Base-by-base conservation (phyloP, 2,113 vertebrate genomes). In the Atractosteus spatula region DNA sequence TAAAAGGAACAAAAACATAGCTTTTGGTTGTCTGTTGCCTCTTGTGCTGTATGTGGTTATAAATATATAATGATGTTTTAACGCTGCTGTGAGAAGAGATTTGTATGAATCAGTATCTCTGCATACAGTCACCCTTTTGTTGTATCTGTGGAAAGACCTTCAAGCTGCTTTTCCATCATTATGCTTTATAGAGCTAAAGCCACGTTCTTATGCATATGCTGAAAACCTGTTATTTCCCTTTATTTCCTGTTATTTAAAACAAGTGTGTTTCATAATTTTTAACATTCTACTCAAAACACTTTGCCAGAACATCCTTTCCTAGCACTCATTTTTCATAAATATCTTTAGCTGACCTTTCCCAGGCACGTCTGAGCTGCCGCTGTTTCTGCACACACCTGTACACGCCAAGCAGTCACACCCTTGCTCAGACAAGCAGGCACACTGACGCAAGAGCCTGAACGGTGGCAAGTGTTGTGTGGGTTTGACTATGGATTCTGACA, bases 11-110 rank as follows among this genome's bases (percentile, higher is more conserved):
- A 76, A 83, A 82, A 77, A 61, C 64, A 79, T 81, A 81, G 78
- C 66, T 70, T 74, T 82, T 81, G 86, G 84, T 82, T 86, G 81
- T 78, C 80, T 75, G 81, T 75, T 86, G 83, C 82, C 64, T 83
- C 79, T 77, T 82, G 76, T 75, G 68, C 75, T 82, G 75, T 89
- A 82, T 85, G 85, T 78, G 78, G 81, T 87, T 87, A 89, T 91
- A 91, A 91, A 91, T 92, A 87, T 85, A 84, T 90, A 90, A 92
- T 90, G 85, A 89, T 88, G 81, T 88, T 89, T 79, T 87, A 88
- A 88, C 72, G 75, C 85, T 61, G 77, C 78, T 77, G 79, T 81
- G 78, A 81, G n/a, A 43, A 84, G 63, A 62, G 68, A 85, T 82
- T 86, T 82, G 81, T 87, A 80, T 79, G 78, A 83, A 81, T 81